Conservation (phyloP, 2,797 vertebrate genomes). For the Helarctos malayanus region DNA sequence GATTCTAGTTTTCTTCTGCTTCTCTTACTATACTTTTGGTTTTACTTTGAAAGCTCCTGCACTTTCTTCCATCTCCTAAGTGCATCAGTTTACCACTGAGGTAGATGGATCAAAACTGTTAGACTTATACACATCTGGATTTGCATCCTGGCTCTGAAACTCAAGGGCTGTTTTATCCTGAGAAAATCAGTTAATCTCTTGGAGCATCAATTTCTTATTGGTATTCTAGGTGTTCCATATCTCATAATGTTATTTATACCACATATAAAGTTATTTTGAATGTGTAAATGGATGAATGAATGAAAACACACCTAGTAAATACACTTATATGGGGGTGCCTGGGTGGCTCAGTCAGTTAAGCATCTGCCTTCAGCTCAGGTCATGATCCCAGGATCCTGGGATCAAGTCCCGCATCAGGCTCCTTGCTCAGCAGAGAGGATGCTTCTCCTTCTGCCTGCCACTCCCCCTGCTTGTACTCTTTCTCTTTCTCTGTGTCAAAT, state of each 20-base stretch:
- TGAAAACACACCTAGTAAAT: constrained; percentile 5
- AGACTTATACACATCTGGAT: neutral
- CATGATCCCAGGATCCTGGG: neutral
- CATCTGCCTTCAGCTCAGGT: neutral
- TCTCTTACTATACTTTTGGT: neutral
- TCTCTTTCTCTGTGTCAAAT: neutral
- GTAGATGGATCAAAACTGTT: neutral
- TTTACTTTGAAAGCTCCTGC: constrained; percentile 22
- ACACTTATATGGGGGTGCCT: neutral
- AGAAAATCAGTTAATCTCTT: constrained; percentile 24
- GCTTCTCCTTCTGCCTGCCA: neutral
- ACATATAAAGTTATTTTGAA: constrained; percentile 16
- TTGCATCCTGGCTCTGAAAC: constrained; percentile 6
- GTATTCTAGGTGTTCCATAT: constrained; percentile 11
- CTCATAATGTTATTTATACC: constrained; percentile 37
- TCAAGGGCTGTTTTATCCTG: neutral
- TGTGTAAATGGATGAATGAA: constrained; percentile 19
- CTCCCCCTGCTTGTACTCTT: neutral
- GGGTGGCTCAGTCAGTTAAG: no score
- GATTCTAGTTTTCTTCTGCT: neutral
- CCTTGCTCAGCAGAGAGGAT: neutral
- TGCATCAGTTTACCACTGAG: neutral
- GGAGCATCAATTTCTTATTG: constrained; percentile 31
- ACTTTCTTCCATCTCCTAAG: neutral
- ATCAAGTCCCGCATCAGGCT: neutral